phyloP scores from a whole-genome alignment of 1,140 invertebrate genomes.

The Habropoda laboriosa region DNA sequence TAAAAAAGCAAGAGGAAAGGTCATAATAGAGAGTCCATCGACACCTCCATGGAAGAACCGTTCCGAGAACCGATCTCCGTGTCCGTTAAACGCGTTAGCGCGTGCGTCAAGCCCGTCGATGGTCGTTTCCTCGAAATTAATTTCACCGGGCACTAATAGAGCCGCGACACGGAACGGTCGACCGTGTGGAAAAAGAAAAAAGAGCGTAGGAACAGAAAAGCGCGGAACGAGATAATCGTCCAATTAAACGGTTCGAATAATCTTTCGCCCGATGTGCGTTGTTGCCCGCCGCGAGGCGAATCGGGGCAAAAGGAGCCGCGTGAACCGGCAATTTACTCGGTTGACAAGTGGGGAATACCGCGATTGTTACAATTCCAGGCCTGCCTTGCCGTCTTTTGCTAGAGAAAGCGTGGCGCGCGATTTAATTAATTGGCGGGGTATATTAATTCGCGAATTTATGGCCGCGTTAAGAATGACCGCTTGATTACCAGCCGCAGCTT shows the following conservation, averaged over 20 bases:
- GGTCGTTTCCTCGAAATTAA: conserved; percentile 20
- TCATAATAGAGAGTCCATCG: neutral
- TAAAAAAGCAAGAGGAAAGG: neutral
- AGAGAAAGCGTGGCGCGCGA: conserved; percentile 50
- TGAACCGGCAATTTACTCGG: conserved; percentile 44
- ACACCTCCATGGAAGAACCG: neutral
- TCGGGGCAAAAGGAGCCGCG: conserved; percentile 28
- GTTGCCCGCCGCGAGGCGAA: conserved; percentile 21
- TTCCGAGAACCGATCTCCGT: neutral
- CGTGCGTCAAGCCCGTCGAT: neutral
- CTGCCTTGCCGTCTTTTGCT: neutral
- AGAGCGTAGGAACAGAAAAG: too few species aligned
- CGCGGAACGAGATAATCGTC: conserved; percentile 34
- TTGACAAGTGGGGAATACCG: conserved; percentile 32
- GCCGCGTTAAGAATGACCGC: conserved; percentile 64
- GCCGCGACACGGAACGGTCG: neutral
- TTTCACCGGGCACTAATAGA: neutral
- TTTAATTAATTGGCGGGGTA: conserved; percentile 65
- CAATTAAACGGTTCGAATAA: conserved; percentile 50
- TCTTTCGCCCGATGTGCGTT: conserved; percentile 35
- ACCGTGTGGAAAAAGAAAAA: too few species aligned
- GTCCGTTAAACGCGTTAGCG: neutral
- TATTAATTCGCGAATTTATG: conserved; percentile 69
- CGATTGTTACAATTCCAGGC: conserved; percentile 60
- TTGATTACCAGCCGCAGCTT: conserved; percentile 61